Conservation (phyloP, 2,113 vertebrate species). For the Indicator maculatus region DNA sequence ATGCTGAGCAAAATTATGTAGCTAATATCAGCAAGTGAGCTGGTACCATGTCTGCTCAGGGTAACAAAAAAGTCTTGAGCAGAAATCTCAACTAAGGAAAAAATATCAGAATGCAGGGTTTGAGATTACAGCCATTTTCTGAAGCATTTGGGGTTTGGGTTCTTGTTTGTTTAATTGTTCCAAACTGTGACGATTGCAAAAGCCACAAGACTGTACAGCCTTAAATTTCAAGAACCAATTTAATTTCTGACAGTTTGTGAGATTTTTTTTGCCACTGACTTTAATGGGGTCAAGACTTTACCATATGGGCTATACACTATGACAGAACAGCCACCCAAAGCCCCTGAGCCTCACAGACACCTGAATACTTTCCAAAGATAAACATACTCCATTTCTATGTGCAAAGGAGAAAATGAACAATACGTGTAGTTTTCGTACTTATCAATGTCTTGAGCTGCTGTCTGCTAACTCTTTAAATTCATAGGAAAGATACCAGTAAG, state of each 20-base stretch:
- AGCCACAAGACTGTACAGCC: not conserved
- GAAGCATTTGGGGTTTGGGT: not conserved
- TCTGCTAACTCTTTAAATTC: not conserved
- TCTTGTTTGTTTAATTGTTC: not conserved
- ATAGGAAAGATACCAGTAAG: not conserved
- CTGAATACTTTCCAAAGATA: not conserved
- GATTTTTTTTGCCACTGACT: not conserved
- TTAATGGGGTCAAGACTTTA: not conserved
- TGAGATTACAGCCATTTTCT: not conserved
- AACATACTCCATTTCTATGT: not conserved
- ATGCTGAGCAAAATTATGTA: not conserved
- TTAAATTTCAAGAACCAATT: not conserved
- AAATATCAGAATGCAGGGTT: not conserved
- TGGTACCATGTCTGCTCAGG: not conserved
- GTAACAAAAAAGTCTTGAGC: not conserved
- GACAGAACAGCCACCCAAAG: not conserved
- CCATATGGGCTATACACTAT: not conserved
- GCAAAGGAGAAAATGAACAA: not conserved
- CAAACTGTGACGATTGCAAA: not conserved
- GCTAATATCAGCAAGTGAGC: not conserved
- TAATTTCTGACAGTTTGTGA: not conserved
- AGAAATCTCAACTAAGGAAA: not conserved
- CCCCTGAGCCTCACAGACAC: not conserved
- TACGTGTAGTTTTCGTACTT: not conserved
- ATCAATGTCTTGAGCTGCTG: not conserved